phyloP scores from a whole-genome alignment of 2,113 vertebrate species.

The Takifugu flavidus region DNA sequence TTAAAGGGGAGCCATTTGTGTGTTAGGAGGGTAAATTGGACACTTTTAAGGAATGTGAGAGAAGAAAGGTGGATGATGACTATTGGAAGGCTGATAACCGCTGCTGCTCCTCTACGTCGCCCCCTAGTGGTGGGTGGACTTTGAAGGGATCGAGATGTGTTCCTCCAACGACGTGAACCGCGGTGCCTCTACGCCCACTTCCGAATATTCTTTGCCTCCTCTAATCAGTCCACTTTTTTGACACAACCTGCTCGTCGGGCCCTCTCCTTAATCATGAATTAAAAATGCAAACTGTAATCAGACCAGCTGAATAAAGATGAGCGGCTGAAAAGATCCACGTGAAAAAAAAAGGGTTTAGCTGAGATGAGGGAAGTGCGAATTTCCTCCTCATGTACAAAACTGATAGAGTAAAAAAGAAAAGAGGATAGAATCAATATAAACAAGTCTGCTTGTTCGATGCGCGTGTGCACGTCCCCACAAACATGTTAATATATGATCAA shows the following conservation, averaged over 20 bases:
- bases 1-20: not conserved
- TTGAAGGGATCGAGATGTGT: too few species aligned
- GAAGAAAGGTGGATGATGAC: constrained; percentile 12
- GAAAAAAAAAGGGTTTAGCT: constrained; percentile 33
- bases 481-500: too few species aligned
- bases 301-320: constrained; percentile 56
- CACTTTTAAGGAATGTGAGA: constrained; percentile 8
- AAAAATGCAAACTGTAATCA: constrained; percentile 63
- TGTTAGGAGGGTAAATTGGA: not conserved
- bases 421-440: too few species aligned
- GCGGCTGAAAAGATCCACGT: constrained; percentile 40
- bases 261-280: constrained; percentile 19
- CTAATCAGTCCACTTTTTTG: too few species aligned
- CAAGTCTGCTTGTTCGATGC: too few species aligned
- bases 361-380: constrained; percentile 34
- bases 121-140: too few species aligned
- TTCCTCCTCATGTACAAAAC: constrained; percentile 27
- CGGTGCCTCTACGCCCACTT: too few species aligned
- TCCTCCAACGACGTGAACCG: not conserved
- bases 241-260: too few species aligned
- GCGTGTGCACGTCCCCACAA: too few species aligned
- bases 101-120: constrained; percentile 29
- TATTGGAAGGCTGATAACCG: constrained; percentile 57
- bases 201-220: too few species aligned
- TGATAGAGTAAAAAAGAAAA: constrained; percentile 21